Evolutionary conservation across 1,140 invertebrate genomes (phyloP), one percentile per base, ranked within the genome.

Genomic region (Aphelenchoides besseyi): DNA sequence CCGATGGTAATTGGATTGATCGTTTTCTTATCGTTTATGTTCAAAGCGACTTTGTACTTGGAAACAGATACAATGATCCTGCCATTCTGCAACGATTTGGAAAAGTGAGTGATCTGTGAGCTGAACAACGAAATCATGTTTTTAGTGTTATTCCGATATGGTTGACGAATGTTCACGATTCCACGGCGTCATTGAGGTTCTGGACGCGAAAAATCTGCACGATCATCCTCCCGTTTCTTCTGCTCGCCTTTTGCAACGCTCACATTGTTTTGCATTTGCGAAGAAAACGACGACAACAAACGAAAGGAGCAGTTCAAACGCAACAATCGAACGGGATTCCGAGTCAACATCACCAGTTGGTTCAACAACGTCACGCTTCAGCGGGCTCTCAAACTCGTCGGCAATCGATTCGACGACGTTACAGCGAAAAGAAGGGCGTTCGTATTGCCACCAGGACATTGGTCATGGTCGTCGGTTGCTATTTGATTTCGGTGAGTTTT

Each of bases 401-500:
- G 28, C 9, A 37, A 61, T 78, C 74, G 23, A 28, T 73, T n/a
- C 74, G 68, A 55, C 69, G 64, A 3, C n/a, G 69, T 26, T 74
- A 78, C 68, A 80, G 53, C 36, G 79, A 80, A 41, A 79, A 82
- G 64, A 33, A 54, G n/a, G 77, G 77, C 26, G 79, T 83, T 18
- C 68, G 79, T 33, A 62, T 82, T 9, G 79, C 79, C 0, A 80
- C 79, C 0, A 35, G 73, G 41, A 80, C 79, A 2, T 30, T 80
- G 35, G 72, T 78, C 8, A 83, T 80, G 79, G 79, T 80, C 9
- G 79, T 83, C 33, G 81, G 80, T 5, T 79, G 78, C 55, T 79
- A 79, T 59, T 64, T 79, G 29, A 70, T 79, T 32, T 63, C n/a
- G n/a, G 41, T 48, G 41, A 48, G 55, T 64, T 26, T n/a, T n/a